Evolutionary conservation across 2,113 vertebrate species (phyloP).

Genomic region (Rostratula benghalensis): DNA sequence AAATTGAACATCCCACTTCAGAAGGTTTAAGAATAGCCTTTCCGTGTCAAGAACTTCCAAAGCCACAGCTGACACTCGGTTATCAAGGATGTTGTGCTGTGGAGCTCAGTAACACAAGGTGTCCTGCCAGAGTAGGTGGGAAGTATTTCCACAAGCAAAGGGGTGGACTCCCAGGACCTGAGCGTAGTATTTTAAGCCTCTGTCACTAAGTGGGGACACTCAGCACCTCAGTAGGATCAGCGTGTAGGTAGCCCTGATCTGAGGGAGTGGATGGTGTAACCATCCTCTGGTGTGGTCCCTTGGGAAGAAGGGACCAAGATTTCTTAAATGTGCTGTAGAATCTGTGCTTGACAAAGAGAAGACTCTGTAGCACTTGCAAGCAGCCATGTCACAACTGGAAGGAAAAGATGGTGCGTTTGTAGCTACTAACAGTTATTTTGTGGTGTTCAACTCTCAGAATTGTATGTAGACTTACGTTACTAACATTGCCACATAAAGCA

Average conservation of each 20-base stretch:
- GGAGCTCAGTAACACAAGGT: not conserved
- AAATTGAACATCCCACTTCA: not conserved
- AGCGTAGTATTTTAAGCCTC: not conserved
- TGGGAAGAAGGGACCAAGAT: not conserved
- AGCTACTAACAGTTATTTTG: not conserved
- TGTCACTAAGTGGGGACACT: not conserved
- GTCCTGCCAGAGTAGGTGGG: not conserved
- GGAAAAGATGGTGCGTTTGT: not conserved
- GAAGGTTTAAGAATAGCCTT: not conserved
- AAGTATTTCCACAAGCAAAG: not conserved
- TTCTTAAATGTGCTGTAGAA: not conserved
- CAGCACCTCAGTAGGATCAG: not conserved
- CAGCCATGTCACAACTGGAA: not conserved
- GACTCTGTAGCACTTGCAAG: not conserved
- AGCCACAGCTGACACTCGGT: not conserved
- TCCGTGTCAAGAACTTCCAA: not conserved
- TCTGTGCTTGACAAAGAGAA: not conserved
- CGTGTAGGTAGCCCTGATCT: not conserved
- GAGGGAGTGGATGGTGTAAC: not conserved
- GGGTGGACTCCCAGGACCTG: not conserved
- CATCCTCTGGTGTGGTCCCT: not conserved
- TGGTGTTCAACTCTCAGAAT: not conserved
- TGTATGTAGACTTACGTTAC: not conserved
- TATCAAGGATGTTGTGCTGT: not conserved
- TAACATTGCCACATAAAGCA: not conserved